Base-by-base conservation (phyloP, 1,140 invertebrate species). In the Phenacoccus solenopsis region DNA sequence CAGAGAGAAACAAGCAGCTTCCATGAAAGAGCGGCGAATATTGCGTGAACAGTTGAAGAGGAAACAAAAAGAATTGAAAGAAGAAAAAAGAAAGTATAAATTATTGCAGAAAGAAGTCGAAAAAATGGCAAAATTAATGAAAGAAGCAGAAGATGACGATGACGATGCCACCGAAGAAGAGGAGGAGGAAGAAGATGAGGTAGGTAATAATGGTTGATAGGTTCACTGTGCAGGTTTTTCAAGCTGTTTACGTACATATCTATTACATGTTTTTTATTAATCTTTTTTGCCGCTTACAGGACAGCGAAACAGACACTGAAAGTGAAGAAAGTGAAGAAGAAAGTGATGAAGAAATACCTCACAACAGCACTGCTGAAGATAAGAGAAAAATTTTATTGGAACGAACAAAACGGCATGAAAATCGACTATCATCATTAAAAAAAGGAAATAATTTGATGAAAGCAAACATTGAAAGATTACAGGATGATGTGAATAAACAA, bases 401-500 rank as follows among this genome's bases (percentile, higher is more conserved):
- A 77, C 84, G 1, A 67, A 72, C 76, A 1, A 91, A 90, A 75
- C 83, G 86, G 61, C 87, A 91, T 76, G 91, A 93, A 78, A 86
- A 85, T 68, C 84, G 88, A 70, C 79, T 93, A 0, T 83, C 86
- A 25, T 88, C 89, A 0, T 79, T 92, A 73, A 91, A 90, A 78
- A 93, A 93, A 76, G 90, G 90, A 72, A 93, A 93, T 76, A 89
- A 90, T 74, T 82, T 93, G 72, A 80, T 93, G 9, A 90, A 91
- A 79, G 88, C 90, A 1, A 92, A 91, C 76, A 88, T 91, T 1
- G 91, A 93, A 78, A 82, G 89, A 75, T 79, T 92, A 30, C 90
- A 91, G 79, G 91, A 94, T 76, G 89, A 91, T 77, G 83, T 93
- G 61, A 84, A 85, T 64, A 90, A 90, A 76, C 89, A 91, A 73